Conservation (phyloP, 2,888 invertebrate genomes). For the Melieria omissa region DNA sequence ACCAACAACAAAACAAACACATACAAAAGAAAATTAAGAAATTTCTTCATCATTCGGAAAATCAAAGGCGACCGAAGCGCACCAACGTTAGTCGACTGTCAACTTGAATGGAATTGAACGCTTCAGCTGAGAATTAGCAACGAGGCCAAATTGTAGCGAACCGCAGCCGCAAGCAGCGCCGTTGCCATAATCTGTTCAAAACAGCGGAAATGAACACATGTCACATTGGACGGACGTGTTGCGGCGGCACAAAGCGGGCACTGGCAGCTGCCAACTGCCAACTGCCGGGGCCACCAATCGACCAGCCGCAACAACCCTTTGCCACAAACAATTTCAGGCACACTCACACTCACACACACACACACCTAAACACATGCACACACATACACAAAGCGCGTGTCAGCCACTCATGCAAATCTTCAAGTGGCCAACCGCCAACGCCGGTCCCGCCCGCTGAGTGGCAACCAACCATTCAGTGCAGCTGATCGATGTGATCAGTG, state of each 20-base stretch:
- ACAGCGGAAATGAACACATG: constrained; percentile 45
- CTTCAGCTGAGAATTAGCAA: background rate
- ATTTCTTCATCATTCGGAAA: too few relatives aligned
- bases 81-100: constrained; percentile 1
- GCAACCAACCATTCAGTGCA: too few relatives aligned
- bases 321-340: background rate
- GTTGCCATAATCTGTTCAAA: constrained; percentile 33
- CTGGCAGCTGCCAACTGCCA: background rate
- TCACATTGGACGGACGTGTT: constrained; percentile 17
- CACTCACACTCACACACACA: constrained; percentile 11
- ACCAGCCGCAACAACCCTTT: background rate
- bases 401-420: background rate
- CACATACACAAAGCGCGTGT: background rate
- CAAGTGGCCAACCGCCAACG: too few relatives aligned
- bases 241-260: background rate
- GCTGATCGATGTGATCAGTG: constrained; percentile 27
- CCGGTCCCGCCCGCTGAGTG: too few relatives aligned
- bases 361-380: constrained; percentile 11
- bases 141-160: constrained; percentile 1
- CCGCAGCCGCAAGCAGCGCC: constrained; percentile 1
- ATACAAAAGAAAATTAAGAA: too few relatives aligned
- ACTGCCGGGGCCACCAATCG: too few relatives aligned
- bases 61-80: too few relatives aligned
- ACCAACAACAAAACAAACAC: too few relatives aligned
- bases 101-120: constrained; percentile 18